These are phyloP conservation scores for Chrysotoxum bicinctum DNA, from an alignment of 2,888 invertebrate genomes.

Conservation along the genomic window DNA sequence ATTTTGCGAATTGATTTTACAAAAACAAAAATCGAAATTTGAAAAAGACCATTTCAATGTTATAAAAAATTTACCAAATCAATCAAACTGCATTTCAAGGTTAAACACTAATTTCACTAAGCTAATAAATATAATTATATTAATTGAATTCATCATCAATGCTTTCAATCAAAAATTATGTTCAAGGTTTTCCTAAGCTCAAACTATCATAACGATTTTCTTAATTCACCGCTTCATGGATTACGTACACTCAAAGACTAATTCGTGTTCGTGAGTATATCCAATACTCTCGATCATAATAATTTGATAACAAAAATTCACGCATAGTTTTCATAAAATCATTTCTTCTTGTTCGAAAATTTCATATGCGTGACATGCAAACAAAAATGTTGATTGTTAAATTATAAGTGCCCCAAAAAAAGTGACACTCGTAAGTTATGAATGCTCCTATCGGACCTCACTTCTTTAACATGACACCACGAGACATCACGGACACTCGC, in stretches of 20 bases:
- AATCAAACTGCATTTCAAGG: neutral
- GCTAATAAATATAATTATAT: neutral
- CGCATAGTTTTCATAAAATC: conserved; percentile 7
- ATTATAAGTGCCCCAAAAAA: conserved; percentile 13
- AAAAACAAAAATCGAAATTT: too few species aligned
- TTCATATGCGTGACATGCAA: conserved; percentile 27
- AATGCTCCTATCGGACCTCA: neutral
- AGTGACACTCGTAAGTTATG: conserved; percentile 6
- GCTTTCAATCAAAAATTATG: neutral
- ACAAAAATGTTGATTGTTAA: conserved; percentile 9
- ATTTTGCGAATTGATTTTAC: too few species aligned
- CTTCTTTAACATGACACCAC: conserved; percentile 2
- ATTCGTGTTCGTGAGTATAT: neutral
- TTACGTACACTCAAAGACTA: neutral
- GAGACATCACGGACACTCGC: conserved; percentile 2
- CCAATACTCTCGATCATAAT: neutral
- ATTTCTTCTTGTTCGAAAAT: neutral
- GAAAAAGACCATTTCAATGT: too few species aligned
- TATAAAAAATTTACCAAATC: too few species aligned
- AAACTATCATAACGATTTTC: neutral
- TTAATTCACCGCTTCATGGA: neutral
- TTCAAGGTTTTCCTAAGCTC: neutral
- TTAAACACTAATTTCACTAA: neutral
- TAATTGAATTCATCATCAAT: neutral
- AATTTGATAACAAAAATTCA: conserved; percentile 15